Evolutionary conservation across 2,888 invertebrate genomes (phyloP), one percentile per base, ranked within the genome.

Genomic region (Drosophila kanekoi): DNA sequence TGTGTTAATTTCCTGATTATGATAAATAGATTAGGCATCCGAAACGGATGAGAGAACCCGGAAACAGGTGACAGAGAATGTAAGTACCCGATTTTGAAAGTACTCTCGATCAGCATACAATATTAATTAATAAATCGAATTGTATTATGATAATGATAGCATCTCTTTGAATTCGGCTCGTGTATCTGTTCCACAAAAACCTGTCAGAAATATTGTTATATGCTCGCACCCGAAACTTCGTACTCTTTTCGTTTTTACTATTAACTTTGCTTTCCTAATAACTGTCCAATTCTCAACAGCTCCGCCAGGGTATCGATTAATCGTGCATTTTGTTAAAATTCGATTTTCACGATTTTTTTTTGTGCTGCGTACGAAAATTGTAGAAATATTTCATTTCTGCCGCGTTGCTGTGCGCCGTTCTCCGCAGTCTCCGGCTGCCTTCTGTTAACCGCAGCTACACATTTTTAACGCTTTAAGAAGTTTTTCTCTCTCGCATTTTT

Each of bases 391-490:
- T 69, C 61, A 72, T 70, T 80, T 81, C 59, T 78, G 62, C 68
- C 65, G 66, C 67, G 59, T 51, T 43, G 62, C 23, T 49, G 38
- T 57, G 23, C 60, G 14, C 3, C 40, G 23, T 32, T 37, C 54
- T 47, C 20, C 20, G 9, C 60, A 14, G 18, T 57, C 38, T 23
- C 23, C 28, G 13, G 37, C 14, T 16, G 37, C n/a, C 41, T 16
- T 20, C 52, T 32, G 54, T 40, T 57, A 73, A 65, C 82, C 69
- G 53, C 78, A 80, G 67, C 63, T 63, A 51, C 65, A 74, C 68
- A 81, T 81, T 81, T 79, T 81, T 59, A 71, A 69, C 77, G 85
- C 81, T 80, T 82, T 77, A 79, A 82, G 68, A 85, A 78, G 66
- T 62, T 57, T 59, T 52, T 68, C 60, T 49, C 45, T 49, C 45